These are phyloP conservation scores for Microplitis mediator DNA, from an alignment of 1,140 invertebrate genomes.

Conservation along the genomic window DNA sequence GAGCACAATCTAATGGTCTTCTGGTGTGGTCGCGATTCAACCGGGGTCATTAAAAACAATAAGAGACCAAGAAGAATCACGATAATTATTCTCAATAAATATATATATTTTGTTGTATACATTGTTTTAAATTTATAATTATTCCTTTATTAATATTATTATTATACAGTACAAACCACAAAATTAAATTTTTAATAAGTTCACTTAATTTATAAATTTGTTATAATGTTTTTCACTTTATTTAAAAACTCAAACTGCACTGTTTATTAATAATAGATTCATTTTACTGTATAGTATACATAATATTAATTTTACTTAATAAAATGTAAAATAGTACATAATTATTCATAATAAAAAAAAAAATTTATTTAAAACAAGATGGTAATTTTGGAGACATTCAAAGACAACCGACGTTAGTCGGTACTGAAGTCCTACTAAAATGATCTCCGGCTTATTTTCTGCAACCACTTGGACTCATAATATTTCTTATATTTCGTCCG, in stretches of 20 bases:
- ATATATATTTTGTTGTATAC: not conserved
- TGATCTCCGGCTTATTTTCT: conserved; percentile 3
- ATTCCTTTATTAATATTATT: not conserved
- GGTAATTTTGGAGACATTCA: not conserved
- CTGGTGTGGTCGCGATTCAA: conserved; percentile 22
- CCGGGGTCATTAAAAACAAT: not conserved
- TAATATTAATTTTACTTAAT: too few species aligned
- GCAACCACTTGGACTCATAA: not conserved
- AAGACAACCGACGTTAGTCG: conserved; percentile 20
- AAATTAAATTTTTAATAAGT: too few species aligned
- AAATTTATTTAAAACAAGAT: not conserved
- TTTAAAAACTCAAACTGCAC: too few species aligned
- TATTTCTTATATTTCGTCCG: too few species aligned
- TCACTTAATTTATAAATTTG: too few species aligned
- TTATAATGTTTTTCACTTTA: too few species aligned
- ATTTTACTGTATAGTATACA: too few species aligned
- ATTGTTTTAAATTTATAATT: not conserved
- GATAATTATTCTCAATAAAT: not conserved
- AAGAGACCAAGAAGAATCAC: not conserved
- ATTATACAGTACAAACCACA: not conserved
- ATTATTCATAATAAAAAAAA: not conserved
- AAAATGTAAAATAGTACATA: too few species aligned
- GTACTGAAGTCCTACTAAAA: conserved; percentile 25
- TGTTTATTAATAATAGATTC: too few species aligned
- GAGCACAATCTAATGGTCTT: conserved; percentile 45